Conservation (phyloP, 1,140 invertebrate genomes). For the Glomeris maerens region DNA sequence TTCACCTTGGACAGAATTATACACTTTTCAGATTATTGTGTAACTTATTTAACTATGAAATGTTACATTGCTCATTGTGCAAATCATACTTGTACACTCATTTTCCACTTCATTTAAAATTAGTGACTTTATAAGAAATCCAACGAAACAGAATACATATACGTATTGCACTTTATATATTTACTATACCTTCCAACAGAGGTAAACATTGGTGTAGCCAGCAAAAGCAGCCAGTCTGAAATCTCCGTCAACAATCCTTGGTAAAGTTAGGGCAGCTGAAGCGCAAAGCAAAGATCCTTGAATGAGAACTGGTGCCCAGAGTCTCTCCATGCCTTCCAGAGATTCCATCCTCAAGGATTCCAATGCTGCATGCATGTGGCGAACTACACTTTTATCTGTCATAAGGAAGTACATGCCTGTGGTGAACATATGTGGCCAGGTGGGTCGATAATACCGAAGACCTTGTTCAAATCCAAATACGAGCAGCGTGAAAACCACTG, state of each 20-base stretch:
- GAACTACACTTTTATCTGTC: slow-evolving; percentile 55
- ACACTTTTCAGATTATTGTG: too few species aligned
- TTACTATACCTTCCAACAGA: slow-evolving; percentile 48
- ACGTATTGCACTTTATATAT: too few species aligned
- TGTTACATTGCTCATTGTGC: too few species aligned
- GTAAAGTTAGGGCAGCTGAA: slow-evolving; percentile 37
- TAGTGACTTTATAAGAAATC: too few species aligned
- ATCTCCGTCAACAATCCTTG: slow-evolving; percentile 35
- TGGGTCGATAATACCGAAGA: slow-evolving; percentile 53
- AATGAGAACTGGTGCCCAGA: slow-evolving; percentile 49
- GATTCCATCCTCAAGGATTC: slow-evolving; percentile 40
- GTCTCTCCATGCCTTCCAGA: slow-evolving; percentile 47
- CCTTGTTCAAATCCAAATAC: slow-evolving; percentile 59
- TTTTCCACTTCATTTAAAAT: too few species aligned
- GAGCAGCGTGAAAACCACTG: slow-evolving; percentile 57
- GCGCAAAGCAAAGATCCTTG: slow-evolving; percentile 38
- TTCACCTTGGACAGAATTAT: too few species aligned
- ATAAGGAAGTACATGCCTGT: slow-evolving; percentile 53
- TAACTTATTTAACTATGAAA: too few species aligned
- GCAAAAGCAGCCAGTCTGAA: slow-evolving; percentile 42
- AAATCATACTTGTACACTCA: too few species aligned
- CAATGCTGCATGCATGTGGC: slow-evolving; percentile 42
- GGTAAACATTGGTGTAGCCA: slow-evolving; percentile 48
- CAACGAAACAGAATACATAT: too few species aligned
- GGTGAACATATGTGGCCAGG: slow-evolving; percentile 42